These are phyloP conservation scores for Mormyrus lacerda DNA, from an alignment of 2,113 vertebrate genomes.

Conservation along the genomic window DNA sequence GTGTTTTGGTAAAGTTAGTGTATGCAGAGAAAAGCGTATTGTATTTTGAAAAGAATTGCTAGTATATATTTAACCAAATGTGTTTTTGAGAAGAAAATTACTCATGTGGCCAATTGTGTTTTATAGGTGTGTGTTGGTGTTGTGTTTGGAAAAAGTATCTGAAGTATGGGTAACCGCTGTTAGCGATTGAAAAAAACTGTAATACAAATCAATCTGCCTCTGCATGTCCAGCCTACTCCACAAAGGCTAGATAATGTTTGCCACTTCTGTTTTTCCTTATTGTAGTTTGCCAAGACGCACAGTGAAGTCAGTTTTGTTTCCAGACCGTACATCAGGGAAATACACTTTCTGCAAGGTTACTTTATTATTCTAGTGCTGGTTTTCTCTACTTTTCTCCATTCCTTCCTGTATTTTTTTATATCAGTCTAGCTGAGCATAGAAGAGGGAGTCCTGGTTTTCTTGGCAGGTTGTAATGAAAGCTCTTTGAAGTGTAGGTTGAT, in stretches of 20 bases:
- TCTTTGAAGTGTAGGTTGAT: conserved; percentile 50
- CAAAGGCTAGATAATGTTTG: neutral
- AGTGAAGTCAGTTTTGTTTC: neutral
- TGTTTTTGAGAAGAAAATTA: too few relatives aligned
- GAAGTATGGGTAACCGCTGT: too few relatives aligned
- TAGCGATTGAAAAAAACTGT: too few relatives aligned
- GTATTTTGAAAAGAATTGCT: too few relatives aligned
- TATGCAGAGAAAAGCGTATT: too few relatives aligned
- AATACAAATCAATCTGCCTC: neutral
- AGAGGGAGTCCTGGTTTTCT: conserved; percentile 34
- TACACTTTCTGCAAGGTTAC: neutral
- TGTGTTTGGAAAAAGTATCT: too few relatives aligned
- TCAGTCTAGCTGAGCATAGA: conserved; percentile 35
- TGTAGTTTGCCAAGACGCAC: neutral
- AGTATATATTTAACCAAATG: too few relatives aligned
- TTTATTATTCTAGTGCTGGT: neutral
- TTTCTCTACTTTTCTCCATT: conserved; percentile 27
- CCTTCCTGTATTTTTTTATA: conserved; percentile 30
- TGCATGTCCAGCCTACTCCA: neutral
- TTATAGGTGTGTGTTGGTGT: too few relatives aligned
- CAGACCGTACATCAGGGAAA: neutral
- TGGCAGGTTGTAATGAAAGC: conserved; percentile 47
- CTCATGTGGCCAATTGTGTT: too few relatives aligned
- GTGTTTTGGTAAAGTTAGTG: too few relatives aligned
- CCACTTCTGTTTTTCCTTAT: neutral